Base-by-base conservation (phyloP, 2,113 vertebrate genomes). In the Sceloporus undulatus region DNA sequence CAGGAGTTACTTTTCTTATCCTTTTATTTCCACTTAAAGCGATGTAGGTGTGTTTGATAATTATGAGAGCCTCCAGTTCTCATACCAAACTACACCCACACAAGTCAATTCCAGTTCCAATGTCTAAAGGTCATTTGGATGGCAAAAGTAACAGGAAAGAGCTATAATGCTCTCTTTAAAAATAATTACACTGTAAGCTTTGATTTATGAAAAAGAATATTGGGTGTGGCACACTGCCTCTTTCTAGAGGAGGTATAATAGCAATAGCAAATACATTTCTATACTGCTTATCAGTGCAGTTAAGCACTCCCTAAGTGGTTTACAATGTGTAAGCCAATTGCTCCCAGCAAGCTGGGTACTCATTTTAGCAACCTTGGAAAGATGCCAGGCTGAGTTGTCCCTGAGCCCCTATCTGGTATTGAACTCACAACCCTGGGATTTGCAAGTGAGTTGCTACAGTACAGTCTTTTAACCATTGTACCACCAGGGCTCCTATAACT, bases 1-100 rank as follows among this genome's bases (percentile, higher is more conserved):
- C 90, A 95, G 92, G 92, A 91, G 95, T 95, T 95, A 95, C 95
- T 95, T 94, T 94, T 94, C 90, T 94, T 94, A 92, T 94, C 80
- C 94, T 93, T 94, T 90, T 70, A 83, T 93, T 94, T 94, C 90
- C 90, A 91, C 94, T 96, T 94, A 94, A 90, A 95, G 96, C 93
- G 93, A 95, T 90, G 91, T 96, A 96, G 94, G 94, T 95, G 95
- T 95, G 95, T 95, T 95, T 96, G 96, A 95, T 93, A 96, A 95
- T 94, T 95, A 95, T 94, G 94, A 96, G 94, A 94, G 88, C 90
- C 91, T 94, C 92, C 90, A 93, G 88, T 96, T 95, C 94, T 95
- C 97, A 97, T 97, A 96, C 96, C 96, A 96, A 95, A 95, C 95
- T 96, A 96, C 97, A 95, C 96, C 96, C 96, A 97, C 96, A 92